Evolutionary conservation across 2,888 invertebrate genomes (phyloP).

Genomic region (Agonopterix subpropinquella): DNA sequence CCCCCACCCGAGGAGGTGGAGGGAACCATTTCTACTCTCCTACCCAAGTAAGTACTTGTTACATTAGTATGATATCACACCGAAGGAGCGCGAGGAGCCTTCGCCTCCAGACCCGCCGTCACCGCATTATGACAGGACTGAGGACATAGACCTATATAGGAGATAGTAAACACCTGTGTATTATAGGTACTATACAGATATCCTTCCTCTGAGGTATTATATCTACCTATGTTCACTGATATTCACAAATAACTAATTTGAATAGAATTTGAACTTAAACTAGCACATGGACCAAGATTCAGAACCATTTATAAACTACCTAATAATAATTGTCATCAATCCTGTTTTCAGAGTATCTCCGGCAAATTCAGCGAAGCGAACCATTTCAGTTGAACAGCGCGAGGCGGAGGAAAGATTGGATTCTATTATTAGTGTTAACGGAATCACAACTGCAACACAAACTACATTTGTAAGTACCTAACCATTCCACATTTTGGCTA

Average conservation of each 20-base stretch:
- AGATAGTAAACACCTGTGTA: too few relatives aligned
- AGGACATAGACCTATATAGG: too few relatives aligned
- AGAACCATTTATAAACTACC: not conserved
- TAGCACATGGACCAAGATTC: too few relatives aligned
- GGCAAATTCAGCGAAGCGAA: slow-evolving; percentile 79
- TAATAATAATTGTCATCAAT: not conserved
- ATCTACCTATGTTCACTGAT: too few relatives aligned
- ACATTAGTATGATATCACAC: not conserved
- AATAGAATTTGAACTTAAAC: too few relatives aligned
- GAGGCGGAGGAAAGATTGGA: slow-evolving; percentile 59
- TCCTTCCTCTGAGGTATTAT: too few relatives aligned
- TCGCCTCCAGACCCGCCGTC: slow-evolving; percentile 73
- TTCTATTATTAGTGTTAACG: slow-evolving; percentile 67
- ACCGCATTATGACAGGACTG: slow-evolving; percentile 42
- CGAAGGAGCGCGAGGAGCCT: not conserved
- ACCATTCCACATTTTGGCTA: not conserved
- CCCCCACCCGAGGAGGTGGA: slow-evolving; percentile 87
- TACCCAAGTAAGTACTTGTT: slow-evolving; percentile 78
- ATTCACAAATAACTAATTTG: too few relatives aligned
- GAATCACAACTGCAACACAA: slow-evolving; percentile 81
- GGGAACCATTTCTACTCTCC: slow-evolving; percentile 83
- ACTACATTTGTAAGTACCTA: slow-evolving; percentile 83
- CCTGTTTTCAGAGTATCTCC: slow-evolving; percentile 79
- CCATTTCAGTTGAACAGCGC: slow-evolving; percentile 50
- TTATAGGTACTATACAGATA: too few relatives aligned